Conservation (phyloP, 2,888 invertebrate species). For the Thumatha senex region DNA sequence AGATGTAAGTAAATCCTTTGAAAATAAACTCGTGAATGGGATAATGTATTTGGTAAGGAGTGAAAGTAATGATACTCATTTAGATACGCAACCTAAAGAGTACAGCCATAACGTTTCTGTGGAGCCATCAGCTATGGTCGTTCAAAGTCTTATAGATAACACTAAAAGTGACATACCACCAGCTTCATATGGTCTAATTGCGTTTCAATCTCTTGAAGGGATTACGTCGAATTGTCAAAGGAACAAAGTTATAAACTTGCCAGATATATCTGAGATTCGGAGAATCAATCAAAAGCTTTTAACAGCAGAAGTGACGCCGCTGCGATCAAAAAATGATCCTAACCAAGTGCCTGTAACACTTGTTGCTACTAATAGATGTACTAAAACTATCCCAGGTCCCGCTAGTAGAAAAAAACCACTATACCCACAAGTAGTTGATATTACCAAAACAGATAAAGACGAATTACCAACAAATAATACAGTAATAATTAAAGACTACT, state of each 20-base stretch:
- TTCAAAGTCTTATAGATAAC: constrained; percentile 55
- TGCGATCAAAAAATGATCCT: constrained; percentile 34
- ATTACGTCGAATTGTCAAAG: constrained; percentile 38
- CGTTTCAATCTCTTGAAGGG: constrained; percentile 5
- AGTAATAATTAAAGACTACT: background rate
- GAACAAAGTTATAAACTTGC: constrained; percentile 58
- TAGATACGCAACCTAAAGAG: constrained; percentile 16
- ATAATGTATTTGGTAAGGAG: constrained; percentile 53
- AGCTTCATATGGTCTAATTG: background rate
- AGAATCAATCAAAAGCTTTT: constrained; percentile 62
- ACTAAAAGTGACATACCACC: constrained; percentile 18
- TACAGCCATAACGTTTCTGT: constrained; percentile 35
- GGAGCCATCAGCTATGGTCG: constrained; percentile 51
- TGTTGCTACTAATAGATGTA: constrained; percentile 1
- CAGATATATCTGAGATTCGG: constrained; percentile 59
- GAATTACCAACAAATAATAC: background rate
- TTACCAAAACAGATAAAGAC: constrained; percentile 1
- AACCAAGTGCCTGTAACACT: constrained; percentile 23
- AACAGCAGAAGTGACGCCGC: constrained; percentile 65
- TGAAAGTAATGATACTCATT: constrained; percentile 9
- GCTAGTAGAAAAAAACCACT: constrained; percentile 5
- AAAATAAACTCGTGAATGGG: constrained; percentile 58
- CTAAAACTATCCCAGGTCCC: constrained; percentile 1
- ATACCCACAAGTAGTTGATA: background rate
- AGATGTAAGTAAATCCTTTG: constrained; percentile 68